These are phyloP conservation scores for Leuciscus idus DNA, from an alignment of 2,113 vertebrate genomes.

Conservation along the genomic window DNA sequence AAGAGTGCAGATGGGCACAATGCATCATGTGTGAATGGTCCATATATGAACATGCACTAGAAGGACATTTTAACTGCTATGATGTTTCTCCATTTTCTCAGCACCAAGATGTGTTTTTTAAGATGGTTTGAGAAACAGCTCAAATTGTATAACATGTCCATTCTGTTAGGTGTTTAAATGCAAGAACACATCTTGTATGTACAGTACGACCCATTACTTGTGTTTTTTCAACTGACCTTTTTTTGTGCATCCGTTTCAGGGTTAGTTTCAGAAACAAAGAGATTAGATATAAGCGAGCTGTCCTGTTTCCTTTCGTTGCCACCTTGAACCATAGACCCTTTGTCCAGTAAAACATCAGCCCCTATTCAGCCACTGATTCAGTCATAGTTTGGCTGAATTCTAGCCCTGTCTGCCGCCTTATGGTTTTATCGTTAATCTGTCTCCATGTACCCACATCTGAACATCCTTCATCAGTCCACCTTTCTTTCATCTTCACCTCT, in stretches of 20 bases:
- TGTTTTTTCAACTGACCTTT: constrained; percentile 20
- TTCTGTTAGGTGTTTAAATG: not conserved
- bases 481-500: constrained; percentile 43
- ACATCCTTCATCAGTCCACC: constrained; percentile 37
- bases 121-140: not conserved
- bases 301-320: constrained; percentile 20
- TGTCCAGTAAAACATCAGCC: constrained; percentile 37
- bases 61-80: not conserved
- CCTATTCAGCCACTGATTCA: constrained; percentile 13
- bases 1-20: no score
- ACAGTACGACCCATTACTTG: not conserved
- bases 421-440: constrained; percentile 41
- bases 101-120: not conserved
- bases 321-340: constrained; percentile 20
- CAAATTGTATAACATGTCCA: not conserved
- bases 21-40: not conserved
- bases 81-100: not conserved
- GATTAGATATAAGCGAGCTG: not conserved
- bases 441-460: constrained; percentile 39
- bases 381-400: constrained; percentile 1
- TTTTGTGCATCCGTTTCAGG: not conserved
- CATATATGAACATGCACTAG: no score
- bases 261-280: constrained; percentile 14
- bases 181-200: not conserved
- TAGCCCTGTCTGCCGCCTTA: constrained; percentile 20